A percentile compares a stretch with the other conserved stretches of the same genome.
Conservation (phyloP, 2,888 invertebrate genomes). For the Furcula furcula region DNA sequence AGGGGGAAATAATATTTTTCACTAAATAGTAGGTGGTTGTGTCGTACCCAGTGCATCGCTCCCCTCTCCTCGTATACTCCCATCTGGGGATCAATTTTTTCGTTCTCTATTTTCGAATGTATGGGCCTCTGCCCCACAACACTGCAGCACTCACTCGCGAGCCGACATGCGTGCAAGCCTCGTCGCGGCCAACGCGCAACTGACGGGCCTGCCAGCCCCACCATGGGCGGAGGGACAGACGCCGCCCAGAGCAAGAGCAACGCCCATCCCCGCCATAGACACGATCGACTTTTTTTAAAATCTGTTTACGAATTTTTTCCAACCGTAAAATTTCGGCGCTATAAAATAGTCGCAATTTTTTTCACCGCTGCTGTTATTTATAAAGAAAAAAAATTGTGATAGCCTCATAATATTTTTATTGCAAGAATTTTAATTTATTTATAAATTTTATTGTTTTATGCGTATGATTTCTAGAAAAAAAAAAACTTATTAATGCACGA, state of each 20-base stretch:
- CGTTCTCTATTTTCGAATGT: slow-evolving; percentile 77
- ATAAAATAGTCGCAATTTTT: slow-evolving; percentile 30
- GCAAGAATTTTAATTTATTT: too few relatives aligned
- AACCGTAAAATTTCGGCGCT: slow-evolving; percentile 38
- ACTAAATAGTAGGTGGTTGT: neutral
- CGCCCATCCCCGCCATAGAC: slow-evolving; percentile 46
- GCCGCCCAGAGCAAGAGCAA: slow-evolving; percentile 44
- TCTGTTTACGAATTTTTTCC: slow-evolving; percentile 52
- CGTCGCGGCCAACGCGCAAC: slow-evolving; percentile 72
- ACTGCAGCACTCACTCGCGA: slow-evolving; percentile 69
- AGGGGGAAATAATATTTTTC: too few relatives aligned
- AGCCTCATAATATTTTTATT: too few relatives aligned
- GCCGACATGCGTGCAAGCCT: slow-evolving; percentile 56
- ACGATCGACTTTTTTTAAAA: slow-evolving; percentile 40
- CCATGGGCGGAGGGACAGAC: slow-evolving; percentile 42
- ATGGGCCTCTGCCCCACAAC: slow-evolving; percentile 76
- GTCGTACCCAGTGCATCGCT: slow-evolving; percentile 95
- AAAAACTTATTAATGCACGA: too few relatives aligned
- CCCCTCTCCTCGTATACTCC: slow-evolving; percentile 95
- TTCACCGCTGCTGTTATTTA: slow-evolving; percentile 20
- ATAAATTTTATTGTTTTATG: too few relatives aligned
- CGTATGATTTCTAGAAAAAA: too few relatives aligned
- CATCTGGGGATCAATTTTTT: slow-evolving; percentile 88
- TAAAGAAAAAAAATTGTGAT: slow-evolving; percentile 23
- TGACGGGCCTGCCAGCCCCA: slow-evolving; percentile 41